Percentiles rank a stretch among this genome's conserved stretches.
Conservation (phyloP, 2,888 invertebrate species). For the Drosophila testacea region DNA sequence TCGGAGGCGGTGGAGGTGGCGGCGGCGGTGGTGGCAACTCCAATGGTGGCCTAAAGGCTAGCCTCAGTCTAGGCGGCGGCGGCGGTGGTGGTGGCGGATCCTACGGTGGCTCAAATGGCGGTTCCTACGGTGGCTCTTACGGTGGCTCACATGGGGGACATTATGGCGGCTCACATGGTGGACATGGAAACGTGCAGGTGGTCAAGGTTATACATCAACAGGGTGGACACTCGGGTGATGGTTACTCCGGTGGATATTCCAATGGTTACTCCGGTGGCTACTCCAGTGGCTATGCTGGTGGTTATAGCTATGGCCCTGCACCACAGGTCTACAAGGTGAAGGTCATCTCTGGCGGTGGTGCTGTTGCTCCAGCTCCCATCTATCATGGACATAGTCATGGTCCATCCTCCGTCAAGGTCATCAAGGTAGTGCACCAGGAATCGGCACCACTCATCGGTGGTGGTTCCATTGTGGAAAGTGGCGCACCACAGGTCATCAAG, state of each 20-base stretch:
- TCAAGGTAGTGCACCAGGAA: constrained; percentile 71
- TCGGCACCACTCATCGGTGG: constrained; percentile 17
- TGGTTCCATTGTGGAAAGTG: constrained; percentile 42
- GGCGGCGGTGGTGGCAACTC: constrained; percentile 42
- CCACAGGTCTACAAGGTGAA: constrained; percentile 72
- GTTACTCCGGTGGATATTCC: constrained; percentile 33
- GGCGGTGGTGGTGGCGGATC: constrained; percentile 55
- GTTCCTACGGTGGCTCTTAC: constrained; percentile 14
- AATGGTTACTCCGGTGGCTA: constrained; percentile 43
- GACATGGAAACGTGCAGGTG: constrained; percentile 59
- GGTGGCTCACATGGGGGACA: constrained; percentile 44
- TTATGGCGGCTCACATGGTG: constrained; percentile 33
- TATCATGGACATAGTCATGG: constrained; percentile 32
- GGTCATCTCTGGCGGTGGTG: constrained; percentile 63
- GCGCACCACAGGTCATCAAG: constrained; percentile 56
- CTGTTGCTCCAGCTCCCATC: constrained; percentile 42
- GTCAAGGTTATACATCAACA: constrained; percentile 66
- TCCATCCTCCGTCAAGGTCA: constrained; percentile 62
- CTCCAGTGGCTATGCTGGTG: constrained; percentile 58
- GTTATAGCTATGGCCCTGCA: constrained; percentile 60
- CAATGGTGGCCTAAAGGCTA: constrained; percentile 48
- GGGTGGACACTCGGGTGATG: constrained; percentile 46
- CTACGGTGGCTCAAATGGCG: constrained; percentile 22
- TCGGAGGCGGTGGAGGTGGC: constrained; percentile 62
- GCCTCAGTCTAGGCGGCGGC: constrained; percentile 46